phyloP scores from a whole-genome alignment of 2,113 vertebrate species.

The Hypanus sabinus region DNA sequence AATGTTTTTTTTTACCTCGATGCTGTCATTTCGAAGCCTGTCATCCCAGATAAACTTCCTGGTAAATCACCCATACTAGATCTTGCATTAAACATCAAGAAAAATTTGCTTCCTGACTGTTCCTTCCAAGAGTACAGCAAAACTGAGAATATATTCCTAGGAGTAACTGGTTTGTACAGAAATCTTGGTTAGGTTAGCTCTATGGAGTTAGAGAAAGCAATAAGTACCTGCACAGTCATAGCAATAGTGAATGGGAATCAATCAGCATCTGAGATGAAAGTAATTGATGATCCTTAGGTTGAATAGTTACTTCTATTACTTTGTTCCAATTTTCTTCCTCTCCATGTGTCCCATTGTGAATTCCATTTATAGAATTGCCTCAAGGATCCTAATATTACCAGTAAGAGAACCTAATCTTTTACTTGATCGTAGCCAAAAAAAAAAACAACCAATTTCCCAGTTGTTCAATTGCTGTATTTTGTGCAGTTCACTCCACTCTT shows the following conservation, averaged over 20 bases:
- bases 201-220: background rate
- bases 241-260: background rate
- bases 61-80: too few relatives aligned
- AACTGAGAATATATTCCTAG: too few relatives aligned
- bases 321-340: background rate
- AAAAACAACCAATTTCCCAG: background rate
- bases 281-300: background rate
- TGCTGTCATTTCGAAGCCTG: too few relatives aligned
- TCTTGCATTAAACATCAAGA: too few relatives aligned
- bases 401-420: background rate
- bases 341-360: background rate
- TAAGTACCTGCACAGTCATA: background rate
- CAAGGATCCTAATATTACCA: background rate
- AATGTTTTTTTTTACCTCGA: too few relatives aligned
- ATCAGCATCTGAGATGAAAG: too few relatives aligned
- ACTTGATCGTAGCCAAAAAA: background rate
- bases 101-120: too few relatives aligned
- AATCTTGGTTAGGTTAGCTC: too few relatives aligned
- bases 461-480: background rate
- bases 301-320: background rate
- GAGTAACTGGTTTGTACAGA: too few relatives aligned
- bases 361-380: background rate
- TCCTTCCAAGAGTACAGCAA: too few relatives aligned
- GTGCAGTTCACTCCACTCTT: background rate
- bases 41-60: too few relatives aligned